Evolutionary conservation across 2,113 vertebrate genomes (phyloP), one percentile per base, ranked within the genome.

Genomic region (Gymnorhina tibicen): DNA sequence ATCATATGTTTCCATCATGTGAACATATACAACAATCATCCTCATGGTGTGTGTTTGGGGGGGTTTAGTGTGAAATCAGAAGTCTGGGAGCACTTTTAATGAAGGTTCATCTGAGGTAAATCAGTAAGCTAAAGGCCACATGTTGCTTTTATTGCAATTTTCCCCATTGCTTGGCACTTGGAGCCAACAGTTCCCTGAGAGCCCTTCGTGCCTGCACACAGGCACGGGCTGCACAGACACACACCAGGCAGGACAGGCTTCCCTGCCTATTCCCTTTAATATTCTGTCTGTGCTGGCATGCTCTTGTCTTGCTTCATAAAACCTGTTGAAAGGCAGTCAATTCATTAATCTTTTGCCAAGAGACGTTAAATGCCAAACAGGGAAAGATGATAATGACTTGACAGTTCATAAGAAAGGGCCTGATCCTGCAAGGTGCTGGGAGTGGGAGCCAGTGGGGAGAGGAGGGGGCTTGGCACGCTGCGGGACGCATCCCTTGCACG

Each of bases 311-410:
- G 93, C 94, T 94, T 96, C 94, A 97, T 92, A 95, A 95, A 97
- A 93, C 96, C 94, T 95, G 96, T 80, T 96, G 95, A 96, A 95
- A 96, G 91, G 64, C 95, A 94, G 88, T 94, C 95, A 93, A 93
- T 95, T 94, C 95, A 96, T 93, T 97, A 96, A 97, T 97, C 95
- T 95, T 95, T 77, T 96, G 97, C 97, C 97, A 97, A 95, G 91
- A 95, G 49, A 68, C 14, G 22, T 91, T 95, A 91, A 91, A 89
- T 68, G 94, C 95, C 95, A 85, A 93, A 24, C 53, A 18, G 81
- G 78, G 94, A 60, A 85, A 93, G 94, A 94, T 0, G 72, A 94
- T 90, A 95, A 96, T 89, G 92, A 79, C 88, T 93, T 92, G 85
- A 68, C 91, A 89, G 92, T 70, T 95, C 85, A 59, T 95, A 74